Percentiles rank a stretch among this genome's conserved stretches.
Evolutionary conservation across 2,113 vertebrate genomes (phyloP).

Genomic region (Anseranas semipalmata): DNA sequence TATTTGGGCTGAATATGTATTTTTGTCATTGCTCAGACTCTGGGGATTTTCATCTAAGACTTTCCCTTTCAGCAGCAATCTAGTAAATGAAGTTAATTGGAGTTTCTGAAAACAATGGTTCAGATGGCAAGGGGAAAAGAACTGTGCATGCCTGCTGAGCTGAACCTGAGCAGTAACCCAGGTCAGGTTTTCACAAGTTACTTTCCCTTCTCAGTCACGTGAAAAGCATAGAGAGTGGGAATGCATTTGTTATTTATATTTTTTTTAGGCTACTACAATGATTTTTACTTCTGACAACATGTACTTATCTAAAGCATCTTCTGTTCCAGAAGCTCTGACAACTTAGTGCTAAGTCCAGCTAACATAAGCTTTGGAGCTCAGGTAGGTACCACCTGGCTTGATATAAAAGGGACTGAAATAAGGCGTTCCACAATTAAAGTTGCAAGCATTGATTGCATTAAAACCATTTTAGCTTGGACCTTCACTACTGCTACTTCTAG

Average conservation of each 20-base stretch:
- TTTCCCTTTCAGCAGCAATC: neutral
- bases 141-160: neutral
- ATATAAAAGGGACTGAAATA: neutral
- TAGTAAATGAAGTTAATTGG: neutral
- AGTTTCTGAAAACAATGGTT: neutral
- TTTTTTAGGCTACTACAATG: neutral
- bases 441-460: neutral
- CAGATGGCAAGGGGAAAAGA: neutral
- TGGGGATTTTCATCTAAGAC: neutral
- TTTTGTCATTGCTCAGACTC: neutral
- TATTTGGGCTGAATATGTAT: neutral
- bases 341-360: neutral
- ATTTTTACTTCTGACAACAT: neutral
- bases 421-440: neutral
- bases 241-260: neutral
- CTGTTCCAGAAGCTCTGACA: neutral
- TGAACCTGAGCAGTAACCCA: neutral
- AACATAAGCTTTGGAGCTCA: neutral
- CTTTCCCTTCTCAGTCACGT: neutral
- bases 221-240: neutral
- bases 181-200: neutral
- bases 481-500: neutral
- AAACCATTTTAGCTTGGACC: neutral
- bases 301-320: neutral
- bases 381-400: neutral